phyloP scores from a whole-genome alignment of 1,140 invertebrate species.

The Pseudomyrmex gracilis region DNA sequence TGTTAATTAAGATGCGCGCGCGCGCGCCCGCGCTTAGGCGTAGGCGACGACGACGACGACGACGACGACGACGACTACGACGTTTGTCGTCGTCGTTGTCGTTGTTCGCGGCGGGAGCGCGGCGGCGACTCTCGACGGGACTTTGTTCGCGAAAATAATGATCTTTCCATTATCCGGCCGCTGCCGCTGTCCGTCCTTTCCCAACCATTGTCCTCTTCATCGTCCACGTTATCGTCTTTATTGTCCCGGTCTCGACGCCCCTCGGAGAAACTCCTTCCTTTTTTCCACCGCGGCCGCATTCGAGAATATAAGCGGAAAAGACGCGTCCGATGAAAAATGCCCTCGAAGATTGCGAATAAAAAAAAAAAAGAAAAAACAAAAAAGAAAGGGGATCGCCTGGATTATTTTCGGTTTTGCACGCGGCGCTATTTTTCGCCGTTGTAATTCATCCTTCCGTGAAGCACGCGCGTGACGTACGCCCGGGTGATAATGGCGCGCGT shows the following conservation, averaged over 20 bases:
- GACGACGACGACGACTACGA: slow-evolving; percentile 61
- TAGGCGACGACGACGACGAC: slow-evolving; percentile 70
- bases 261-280: slow-evolving; percentile 6
- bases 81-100: slow-evolving; percentile 44
- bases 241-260: slow-evolving; percentile 71
- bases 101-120: slow-evolving; percentile 24
- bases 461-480: background rate
- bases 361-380: no score
- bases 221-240: slow-evolving; percentile 83
- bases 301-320: slow-evolving; percentile 21
- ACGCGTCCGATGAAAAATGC: slow-evolving; percentile 53
- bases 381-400: background rate
- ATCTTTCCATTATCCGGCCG: slow-evolving; percentile 83
- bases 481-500: background rate
- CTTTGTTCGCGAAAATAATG: slow-evolving; percentile 84
- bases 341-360: slow-evolving; percentile 37
- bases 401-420: slow-evolving; percentile 29
- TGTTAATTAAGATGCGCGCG: slow-evolving; percentile 79
- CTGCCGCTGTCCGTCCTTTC: slow-evolving; percentile 72
- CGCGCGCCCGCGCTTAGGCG: slow-evolving; percentile 68
- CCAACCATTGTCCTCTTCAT: slow-evolving; percentile 83
- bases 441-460: slow-evolving; percentile 10
- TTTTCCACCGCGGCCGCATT: slow-evolving; percentile 33
- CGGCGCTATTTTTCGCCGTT: background rate
- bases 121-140: slow-evolving; percentile 70